Evolutionary conservation across 2,797 vertebrate species (phyloP).

Genomic region (Siniperca scherzeri): DNA sequence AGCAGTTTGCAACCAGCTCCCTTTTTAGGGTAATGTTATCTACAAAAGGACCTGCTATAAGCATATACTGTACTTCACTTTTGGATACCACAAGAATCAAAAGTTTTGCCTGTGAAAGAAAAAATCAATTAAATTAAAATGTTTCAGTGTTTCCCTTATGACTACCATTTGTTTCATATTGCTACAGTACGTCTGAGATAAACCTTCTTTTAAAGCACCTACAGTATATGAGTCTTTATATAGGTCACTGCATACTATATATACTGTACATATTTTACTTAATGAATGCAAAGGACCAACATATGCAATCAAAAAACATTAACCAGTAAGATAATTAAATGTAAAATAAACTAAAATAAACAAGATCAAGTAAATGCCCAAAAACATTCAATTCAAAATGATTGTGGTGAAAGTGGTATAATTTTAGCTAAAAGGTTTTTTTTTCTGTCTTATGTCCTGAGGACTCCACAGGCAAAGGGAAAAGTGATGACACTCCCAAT

Average conservation of each 20-base stretch:
- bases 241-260: neutral
- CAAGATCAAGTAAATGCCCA: neutral
- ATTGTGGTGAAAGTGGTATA: slow-evolving; percentile 2
- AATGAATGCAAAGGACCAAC: neutral
- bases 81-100: neutral
- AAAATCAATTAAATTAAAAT: neutral
- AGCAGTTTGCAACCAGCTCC: neutral
- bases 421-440: neutral
- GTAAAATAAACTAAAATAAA: neutral
- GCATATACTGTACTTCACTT: neutral
- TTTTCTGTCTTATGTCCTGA: neutral
- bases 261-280: neutral
- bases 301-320: neutral
- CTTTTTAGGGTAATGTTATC: neutral
- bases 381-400: neutral
- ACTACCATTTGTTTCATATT: neutral
- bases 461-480: neutral
- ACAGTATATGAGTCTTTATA: too few species aligned
- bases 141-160: too few species aligned
- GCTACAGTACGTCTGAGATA: neutral
- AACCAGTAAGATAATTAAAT: neutral
- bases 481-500: slow-evolving; percentile 12
- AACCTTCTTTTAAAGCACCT: too few species aligned
- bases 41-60: neutral
- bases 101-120: neutral